Evolutionary conservation across 1,140 invertebrate species (phyloP), one percentile per base, ranked within the genome.

Genomic region (Monochamus saltuarius): DNA sequence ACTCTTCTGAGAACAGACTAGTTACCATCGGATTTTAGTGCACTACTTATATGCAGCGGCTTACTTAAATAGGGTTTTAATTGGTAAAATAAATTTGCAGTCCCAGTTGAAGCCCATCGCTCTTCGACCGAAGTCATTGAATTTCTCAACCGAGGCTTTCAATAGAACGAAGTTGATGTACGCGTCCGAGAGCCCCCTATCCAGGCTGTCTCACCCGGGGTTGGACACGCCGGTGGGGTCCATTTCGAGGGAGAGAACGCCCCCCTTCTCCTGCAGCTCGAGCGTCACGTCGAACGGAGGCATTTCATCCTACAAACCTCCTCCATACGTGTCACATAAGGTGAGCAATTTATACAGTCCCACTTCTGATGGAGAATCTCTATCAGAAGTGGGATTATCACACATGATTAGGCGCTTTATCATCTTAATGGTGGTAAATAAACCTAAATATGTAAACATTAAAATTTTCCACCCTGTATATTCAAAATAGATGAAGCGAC

Each of bases 201-300:
- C 61, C 0, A 43, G 65, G 13, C 52, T 65, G 9, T 59, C 63
- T 4, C 61, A 62, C 36, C 60, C 66, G 14, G 56, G 61, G 2
- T 16, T 45, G 46, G 70, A 70, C 22, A 52, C 62, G 8, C 59
- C 66, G 2, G 52, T 66, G 10, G 56, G 57, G 7, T 64, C 67
- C 0, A 67, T 72, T 35, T 71, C 66, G n/a, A 55, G 70, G n/a
- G 73, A 73, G 43, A 58, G 69, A 14, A 71, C 70, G 4, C 70
- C 73, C 17, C 72, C 72, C 9, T 67, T 66, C 50, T 69, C 65
- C 7, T 67, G 66, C 17, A 57, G 61, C 37, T 68, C 70, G 7
- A 70, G 66, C 38, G 56, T 62, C 7, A 39, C 59, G 14, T 65
- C 68, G 10, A 61, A 62, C 10, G 51, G 58, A 42, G 35, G 45